phyloP scores from a whole-genome alignment of 1,140 invertebrate species.

The Chrysomallon squamiferum region DNA sequence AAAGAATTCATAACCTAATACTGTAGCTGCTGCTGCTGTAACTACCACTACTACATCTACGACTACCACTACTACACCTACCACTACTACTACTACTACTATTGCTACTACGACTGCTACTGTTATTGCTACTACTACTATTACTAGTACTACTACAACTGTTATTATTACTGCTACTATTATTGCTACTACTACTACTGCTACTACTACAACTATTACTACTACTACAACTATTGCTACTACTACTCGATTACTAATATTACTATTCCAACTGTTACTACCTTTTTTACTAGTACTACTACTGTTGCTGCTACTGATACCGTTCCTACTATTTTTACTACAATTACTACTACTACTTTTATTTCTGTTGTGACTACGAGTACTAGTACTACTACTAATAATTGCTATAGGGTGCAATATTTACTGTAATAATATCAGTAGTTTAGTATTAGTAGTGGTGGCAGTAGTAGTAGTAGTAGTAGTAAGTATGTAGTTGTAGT shows the following conservation, averaged over 20 bases:
- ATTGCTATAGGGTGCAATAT: no score
- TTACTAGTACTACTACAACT: not conserved
- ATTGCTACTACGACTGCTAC: not conserved
- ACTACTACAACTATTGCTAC: not conserved
- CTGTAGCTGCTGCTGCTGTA: not conserved
- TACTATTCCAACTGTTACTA: not conserved
- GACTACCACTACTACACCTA: not conserved
- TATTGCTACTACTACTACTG: not conserved
- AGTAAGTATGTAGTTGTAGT: no score
- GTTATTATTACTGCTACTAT: not conserved
- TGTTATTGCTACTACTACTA: not conserved
- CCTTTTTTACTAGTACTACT: not conserved
- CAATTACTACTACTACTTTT: slow-evolving; percentile 9
- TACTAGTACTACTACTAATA: not conserved
- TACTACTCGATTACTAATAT: not conserved
- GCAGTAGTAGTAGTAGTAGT: no score
- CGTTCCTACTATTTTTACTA: slow-evolving; percentile 1
- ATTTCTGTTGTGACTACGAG: not conserved
- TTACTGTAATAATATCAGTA: no score
- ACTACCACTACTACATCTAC: not conserved
- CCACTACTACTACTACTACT: not conserved
- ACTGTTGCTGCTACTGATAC: slow-evolving; percentile 4
- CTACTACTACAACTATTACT: not conserved
- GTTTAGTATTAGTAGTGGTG: no score
- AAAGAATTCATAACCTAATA: not conserved